Evolutionary conservation across 1,140 invertebrate species (phyloP).

Genomic region (Drosophila orena): DNA sequence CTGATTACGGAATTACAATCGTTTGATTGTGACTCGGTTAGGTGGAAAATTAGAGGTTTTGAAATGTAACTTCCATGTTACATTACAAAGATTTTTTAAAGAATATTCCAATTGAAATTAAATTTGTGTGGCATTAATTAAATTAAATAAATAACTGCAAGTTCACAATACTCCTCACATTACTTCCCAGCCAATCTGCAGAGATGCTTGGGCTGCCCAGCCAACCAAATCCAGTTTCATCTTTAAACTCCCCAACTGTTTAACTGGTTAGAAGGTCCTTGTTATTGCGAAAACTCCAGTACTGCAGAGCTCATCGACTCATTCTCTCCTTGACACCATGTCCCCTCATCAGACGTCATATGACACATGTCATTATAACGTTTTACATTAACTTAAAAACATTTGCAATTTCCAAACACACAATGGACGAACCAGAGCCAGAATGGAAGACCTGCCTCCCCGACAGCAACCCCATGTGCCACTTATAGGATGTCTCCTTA

Average conservation of each 20-base stretch:
- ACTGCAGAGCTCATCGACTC: constrained; percentile 2
- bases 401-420: constrained; percentile 74
- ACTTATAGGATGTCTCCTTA: constrained; percentile 55
- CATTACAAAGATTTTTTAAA: too few species aligned
- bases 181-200: background rate
- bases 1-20: constrained; percentile 4
- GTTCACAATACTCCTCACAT: background rate
- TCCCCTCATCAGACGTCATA: constrained; percentile 35
- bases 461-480: constrained; percentile 64
- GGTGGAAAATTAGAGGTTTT: too few species aligned
- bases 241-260: background rate
- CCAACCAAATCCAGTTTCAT: background rate
- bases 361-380: constrained; percentile 79
- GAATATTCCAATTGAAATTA: too few species aligned
- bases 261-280: constrained; percentile 4
- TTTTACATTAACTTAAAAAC: constrained; percentile 82
- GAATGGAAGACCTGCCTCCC: constrained; percentile 31
- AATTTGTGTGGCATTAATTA: too few species aligned
- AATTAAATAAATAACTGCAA: too few species aligned
- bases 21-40: too few species aligned
- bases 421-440: constrained; percentile 45
- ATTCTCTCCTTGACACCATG: constrained; percentile 8
- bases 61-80: too few species aligned
- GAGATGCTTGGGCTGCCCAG: constrained; percentile 1
- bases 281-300: constrained; percentile 9